Conservation (phyloP, 1,140 invertebrate species). For the Drosophila mojavensis region DNA sequence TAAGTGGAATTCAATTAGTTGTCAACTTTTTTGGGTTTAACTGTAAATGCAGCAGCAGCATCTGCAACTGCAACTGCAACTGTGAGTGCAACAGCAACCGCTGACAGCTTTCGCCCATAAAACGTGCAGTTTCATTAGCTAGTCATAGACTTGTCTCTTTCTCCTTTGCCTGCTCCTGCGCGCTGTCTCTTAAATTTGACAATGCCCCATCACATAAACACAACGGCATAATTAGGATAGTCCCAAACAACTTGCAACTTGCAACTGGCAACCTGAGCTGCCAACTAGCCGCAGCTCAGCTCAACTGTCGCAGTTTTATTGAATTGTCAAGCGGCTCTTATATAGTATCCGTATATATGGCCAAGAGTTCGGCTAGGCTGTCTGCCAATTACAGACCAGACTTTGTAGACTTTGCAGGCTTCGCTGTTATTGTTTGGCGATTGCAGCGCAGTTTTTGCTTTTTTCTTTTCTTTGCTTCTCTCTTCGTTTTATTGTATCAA, state of each 20-base stretch:
- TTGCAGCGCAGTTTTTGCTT: constrained; percentile 41
- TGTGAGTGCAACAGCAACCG: constrained; percentile 13
- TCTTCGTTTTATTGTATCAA: constrained; percentile 25
- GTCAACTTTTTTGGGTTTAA: constrained; percentile 3
- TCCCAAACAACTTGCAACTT: constrained; percentile 19
- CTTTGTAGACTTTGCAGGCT: constrained; percentile 15
- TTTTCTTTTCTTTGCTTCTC: not conserved
- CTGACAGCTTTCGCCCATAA: constrained; percentile 51
- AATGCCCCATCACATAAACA: constrained; percentile 42
- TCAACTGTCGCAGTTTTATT: constrained; percentile 60
- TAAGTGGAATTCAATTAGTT: constrained; percentile 53
- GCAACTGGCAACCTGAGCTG: constrained; percentile 11
- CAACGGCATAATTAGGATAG: constrained; percentile 49
- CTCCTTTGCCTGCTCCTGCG: not conserved
- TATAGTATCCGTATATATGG: constrained; percentile 31
- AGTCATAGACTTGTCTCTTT: not conserved
- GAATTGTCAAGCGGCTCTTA: constrained; percentile 53
- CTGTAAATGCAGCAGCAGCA: constrained; percentile 10
- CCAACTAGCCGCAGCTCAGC: constrained; percentile 25
- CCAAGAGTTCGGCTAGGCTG: constrained; percentile 41
- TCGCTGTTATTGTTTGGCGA: constrained; percentile 43
- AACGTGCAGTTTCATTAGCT: constrained; percentile 38
- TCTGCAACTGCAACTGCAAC: constrained; percentile 1
- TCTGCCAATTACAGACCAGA: constrained; percentile 66
- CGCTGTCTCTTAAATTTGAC: constrained; percentile 28